Evolutionary conservation across 2,113 vertebrate species (phyloP).

Genomic region (Brachirus orientalis): DNA sequence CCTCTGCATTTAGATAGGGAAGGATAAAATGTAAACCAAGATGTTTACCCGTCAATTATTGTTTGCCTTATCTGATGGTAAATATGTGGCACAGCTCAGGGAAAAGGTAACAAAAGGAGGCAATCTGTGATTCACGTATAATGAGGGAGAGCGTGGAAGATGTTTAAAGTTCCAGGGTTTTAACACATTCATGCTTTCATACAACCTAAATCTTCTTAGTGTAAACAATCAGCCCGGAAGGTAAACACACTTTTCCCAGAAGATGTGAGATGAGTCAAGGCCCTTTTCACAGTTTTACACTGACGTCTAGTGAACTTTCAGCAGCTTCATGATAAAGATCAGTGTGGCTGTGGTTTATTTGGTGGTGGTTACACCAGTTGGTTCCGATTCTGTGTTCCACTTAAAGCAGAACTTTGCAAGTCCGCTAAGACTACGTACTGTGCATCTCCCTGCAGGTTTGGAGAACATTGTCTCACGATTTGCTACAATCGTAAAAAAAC

Average conservation of each 20-base stretch:
- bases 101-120: constrained; percentile 36
- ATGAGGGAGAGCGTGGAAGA: constrained; percentile 27
- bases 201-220: constrained; percentile 4
- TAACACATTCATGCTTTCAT: constrained; percentile 27
- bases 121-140: constrained; percentile 59
- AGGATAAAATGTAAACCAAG: too few species aligned
- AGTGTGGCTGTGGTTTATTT: too few species aligned
- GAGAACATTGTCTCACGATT: too few species aligned
- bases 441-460: too few species aligned
- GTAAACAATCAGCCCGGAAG: constrained; percentile 36
- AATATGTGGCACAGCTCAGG: constrained; percentile 40
- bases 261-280: not conserved
- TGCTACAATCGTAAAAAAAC: too few species aligned
- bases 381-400: too few species aligned
- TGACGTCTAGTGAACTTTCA: too few species aligned
- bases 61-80: constrained; percentile 56
- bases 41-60: constrained; percentile 68
- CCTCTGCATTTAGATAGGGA: constrained; percentile 2
- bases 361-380: too few species aligned
- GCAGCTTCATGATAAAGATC: too few species aligned
- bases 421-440: too few species aligned
- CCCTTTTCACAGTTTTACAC: not conserved
- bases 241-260: constrained; percentile 1
- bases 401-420: too few species aligned
- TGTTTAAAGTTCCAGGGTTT: constrained; percentile 38